Conservation (phyloP, 1,140 invertebrate species). For the Cheumatopsyche charites region DNA sequence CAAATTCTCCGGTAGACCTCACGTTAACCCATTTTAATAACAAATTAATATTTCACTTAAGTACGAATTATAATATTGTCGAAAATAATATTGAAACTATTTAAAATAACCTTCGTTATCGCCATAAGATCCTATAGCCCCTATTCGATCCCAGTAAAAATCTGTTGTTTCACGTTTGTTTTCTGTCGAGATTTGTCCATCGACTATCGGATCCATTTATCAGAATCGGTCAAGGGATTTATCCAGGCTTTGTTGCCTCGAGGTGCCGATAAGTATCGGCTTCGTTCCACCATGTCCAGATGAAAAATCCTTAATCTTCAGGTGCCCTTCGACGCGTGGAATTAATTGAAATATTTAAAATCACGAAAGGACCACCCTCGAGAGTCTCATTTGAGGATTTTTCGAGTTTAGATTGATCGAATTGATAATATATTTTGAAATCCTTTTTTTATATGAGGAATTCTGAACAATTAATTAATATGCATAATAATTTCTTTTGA, state of each 20-base stretch:
- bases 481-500: too few relatives aligned
- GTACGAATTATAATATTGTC: too few relatives aligned
- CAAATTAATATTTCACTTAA: too few relatives aligned
- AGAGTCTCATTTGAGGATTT: neutral
- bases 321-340: neutral
- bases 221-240: slow-evolving; percentile 40
- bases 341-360: slow-evolving; percentile 36
- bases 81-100: too few relatives aligned
- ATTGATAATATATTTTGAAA: too few relatives aligned
- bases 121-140: too few relatives aligned
- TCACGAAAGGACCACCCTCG: slow-evolving; percentile 10
- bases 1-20: too few relatives aligned
- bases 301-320: neutral
- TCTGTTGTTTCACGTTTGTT: slow-evolving; percentile 40
- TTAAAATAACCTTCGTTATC: too few relatives aligned
- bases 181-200: slow-evolving; percentile 41
- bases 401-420: too few relatives aligned
- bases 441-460: too few relatives aligned
- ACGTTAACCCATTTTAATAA: too few relatives aligned
- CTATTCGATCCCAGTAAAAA: slow-evolving; percentile 29
- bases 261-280: slow-evolving; percentile 27
- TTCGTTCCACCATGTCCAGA: slow-evolving; percentile 18
- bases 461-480: too few relatives aligned
- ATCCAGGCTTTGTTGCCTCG: slow-evolving; percentile 7
- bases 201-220: slow-evolving; percentile 42